Conservation (phyloP, 2,113 vertebrate species). For the Rhegmatorhina hoffmannsi region DNA sequence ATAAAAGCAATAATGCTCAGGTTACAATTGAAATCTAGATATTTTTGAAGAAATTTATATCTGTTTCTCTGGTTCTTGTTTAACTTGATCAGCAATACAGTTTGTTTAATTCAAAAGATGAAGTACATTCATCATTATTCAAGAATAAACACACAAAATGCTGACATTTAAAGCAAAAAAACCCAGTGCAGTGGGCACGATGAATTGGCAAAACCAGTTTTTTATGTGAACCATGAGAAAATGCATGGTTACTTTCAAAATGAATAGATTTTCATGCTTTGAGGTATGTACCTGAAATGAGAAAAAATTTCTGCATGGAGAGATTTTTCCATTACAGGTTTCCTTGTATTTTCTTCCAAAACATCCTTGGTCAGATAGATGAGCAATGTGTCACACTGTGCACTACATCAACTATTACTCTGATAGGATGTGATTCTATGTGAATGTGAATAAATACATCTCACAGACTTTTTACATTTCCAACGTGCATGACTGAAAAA, state of each 20-base stretch:
- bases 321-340: constrained; percentile 37
- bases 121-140: background rate
- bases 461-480: background rate
- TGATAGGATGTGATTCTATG: background rate
- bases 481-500: background rate
- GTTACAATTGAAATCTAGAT: background rate
- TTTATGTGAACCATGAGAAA: constrained; percentile 4
- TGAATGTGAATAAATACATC: background rate
- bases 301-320: constrained; percentile 31
- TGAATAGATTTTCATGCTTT: constrained; percentile 15
- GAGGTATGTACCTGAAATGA: background rate
- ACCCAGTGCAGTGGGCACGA: background rate
- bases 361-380: background rate
- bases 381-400: background rate
- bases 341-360: constrained; percentile 7
- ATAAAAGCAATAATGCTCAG: background rate
- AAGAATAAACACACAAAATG: background rate
- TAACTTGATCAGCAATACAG: background rate
- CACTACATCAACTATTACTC: background rate
- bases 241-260: constrained; percentile 6
- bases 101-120: background rate
- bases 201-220: background rate
- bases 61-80: background rate
- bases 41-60: background rate
- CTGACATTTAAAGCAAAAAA: background rate